Evolutionary conservation across 2,888 invertebrate genomes (phyloP).

Genomic region (Ornithoptera alexandrae): DNA sequence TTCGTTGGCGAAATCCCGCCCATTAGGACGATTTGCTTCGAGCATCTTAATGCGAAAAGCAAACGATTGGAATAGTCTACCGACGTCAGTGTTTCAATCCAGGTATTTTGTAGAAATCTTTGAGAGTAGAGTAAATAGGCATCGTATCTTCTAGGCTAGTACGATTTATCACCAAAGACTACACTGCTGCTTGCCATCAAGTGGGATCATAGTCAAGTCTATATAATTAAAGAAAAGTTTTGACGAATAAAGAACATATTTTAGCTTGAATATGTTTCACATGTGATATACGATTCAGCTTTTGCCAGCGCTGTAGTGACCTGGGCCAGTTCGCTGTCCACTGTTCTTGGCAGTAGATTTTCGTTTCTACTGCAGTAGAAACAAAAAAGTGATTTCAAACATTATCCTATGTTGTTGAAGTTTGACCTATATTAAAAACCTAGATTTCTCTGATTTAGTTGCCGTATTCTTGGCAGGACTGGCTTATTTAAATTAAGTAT

Average conservation of each 20-base stretch:
- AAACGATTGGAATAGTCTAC: no score
- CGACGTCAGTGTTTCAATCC: no score
- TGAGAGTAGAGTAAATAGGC: no score
- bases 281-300: conserved; percentile 49
- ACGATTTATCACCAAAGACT: no score
- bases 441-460: conserved; percentile 41
- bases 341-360: conserved; percentile 53
- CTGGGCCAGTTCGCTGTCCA: conserved; percentile 43
- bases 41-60: no score
- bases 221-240: conserved; percentile 1
- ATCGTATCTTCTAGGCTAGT: no score
- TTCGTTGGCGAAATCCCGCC: no score
- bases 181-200: no score
- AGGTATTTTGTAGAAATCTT: no score
- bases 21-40: no score
- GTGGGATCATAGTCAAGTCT: conserved; percentile 7
- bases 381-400: conserved; percentile 39
- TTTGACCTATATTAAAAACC: conserved; percentile 52
- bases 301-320: conserved; percentile 48
- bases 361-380: conserved; percentile 41
- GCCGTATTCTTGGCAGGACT: conserved; percentile 23
- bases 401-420: conserved; percentile 37
- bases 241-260: conserved; percentile 30
- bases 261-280: conserved; percentile 36
- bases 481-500: background rate